Percentiles rank a stretch among this genome's conserved stretches.
Evolutionary conservation across 1,140 invertebrate species (phyloP).

Genomic region (Tribolium madens): DNA sequence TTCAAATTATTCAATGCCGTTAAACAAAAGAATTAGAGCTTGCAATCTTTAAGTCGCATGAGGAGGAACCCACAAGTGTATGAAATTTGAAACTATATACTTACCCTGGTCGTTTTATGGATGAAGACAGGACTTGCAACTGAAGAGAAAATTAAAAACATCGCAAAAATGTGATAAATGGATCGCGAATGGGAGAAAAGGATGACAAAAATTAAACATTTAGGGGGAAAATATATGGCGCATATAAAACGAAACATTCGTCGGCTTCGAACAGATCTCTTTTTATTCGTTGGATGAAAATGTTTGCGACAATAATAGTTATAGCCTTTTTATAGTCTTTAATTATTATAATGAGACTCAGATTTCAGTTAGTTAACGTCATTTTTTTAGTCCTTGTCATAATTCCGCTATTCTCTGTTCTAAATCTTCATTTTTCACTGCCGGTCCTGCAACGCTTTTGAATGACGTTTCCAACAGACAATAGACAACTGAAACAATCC

Average conservation of each 20-base stretch:
- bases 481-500: conserved; percentile 13
- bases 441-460: background rate
- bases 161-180: background rate
- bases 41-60: background rate
- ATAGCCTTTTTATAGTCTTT: background rate
- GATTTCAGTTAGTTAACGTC: background rate
- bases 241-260: background rate
- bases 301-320: background rate
- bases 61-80: background rate
- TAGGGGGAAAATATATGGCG: background rate
- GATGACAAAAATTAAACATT: background rate
- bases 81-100: background rate
- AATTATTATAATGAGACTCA: background rate
- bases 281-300: background rate
- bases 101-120: background rate
- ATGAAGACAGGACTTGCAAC: background rate
- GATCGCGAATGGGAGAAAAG: background rate
- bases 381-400: background rate
- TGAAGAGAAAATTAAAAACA: background rate
- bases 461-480: conserved; percentile 15
- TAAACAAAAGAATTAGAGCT: background rate
- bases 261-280: background rate
- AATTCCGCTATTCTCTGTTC: background rate
- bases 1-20: background rate
- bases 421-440: conserved; percentile 4